Evolutionary conservation across 1,140 invertebrate genomes (phyloP), one percentile per base, ranked within the genome.

Genomic region (Ceratosolen solmsi): DNA sequence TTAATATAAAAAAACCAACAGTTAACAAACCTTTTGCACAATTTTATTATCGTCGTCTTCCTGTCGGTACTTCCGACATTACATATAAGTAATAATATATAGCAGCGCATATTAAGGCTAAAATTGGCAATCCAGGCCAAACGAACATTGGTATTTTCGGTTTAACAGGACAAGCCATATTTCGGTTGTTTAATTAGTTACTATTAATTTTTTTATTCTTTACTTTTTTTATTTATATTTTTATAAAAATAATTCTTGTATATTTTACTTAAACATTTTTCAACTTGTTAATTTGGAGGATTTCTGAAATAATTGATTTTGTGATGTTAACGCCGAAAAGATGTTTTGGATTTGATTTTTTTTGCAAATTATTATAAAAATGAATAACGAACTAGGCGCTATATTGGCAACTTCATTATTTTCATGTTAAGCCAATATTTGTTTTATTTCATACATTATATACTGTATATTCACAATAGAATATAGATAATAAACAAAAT

Each of bases 221-320:
- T 60, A 58, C 56, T 41, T 71, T 41, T 80, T 65, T 20, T 25
- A 77, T 11, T 60, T n/a, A 0, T 11, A 33, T 51, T 65, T 65
- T 74, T 0, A 73, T n/a, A 80, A 5, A 13, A 8, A 46, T 46
- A n/a, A n/a, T n/a, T n/a, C n/a, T n/a, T n/a, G n/a, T n/a, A n/a
- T n/a, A n/a, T n/a, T n/a, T n/a, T n/a, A n/a, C n/a, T n/a, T n/a
- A n/a, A n/a, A n/a, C n/a, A n/a, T n/a, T n/a, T n/a, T n/a, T n/a
- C n/a, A 46, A 46, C 78, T 58, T 80, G 49, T 9, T 17, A 79
- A 79, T 72, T 79, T 72, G 27, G 78, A 56, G 36, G 36, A n/a
- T 33, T 79, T 36, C 25, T 7, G n/a, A 72, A 9, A 13, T 8
- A 36, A 49, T 56, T n/a, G n/a, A 36, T 11, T 80, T 80, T 27